Evolutionary conservation across 2,797 vertebrate species (phyloP), one percentile per base, ranked within the genome.

Genomic region (Pteronotus mesoamericanus): DNA sequence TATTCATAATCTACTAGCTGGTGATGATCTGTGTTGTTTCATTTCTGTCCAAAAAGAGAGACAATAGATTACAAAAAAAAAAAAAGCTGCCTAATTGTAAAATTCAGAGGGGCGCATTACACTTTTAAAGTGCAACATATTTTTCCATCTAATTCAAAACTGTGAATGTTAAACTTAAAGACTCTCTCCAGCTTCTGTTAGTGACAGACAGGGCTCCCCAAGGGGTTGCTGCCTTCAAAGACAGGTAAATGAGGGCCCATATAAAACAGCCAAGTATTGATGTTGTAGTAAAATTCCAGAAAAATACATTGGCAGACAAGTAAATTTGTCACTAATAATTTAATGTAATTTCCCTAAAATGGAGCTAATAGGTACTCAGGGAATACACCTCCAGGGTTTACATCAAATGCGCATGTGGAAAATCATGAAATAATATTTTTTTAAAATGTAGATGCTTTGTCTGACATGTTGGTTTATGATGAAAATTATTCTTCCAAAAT

Each of bases 291-390:
- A 98, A 98, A 98, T 98, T 98, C 98, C 98, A 98, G 98, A 98
- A 98, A 98, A 98, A 98, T 98, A 99, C 98, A 99, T 98, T 98
- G 98, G 98, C 98, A 99, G 98, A 98, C 98, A 98, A 98, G 98
- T 99, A 98, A 99, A 99, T 99, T 99, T 99, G 98, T 98, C 98
- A 98, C 98, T 98, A 98, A 98, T 99, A 98, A 99, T 99, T 98
- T 99, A 98, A 99, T 98, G 98, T 98, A 98, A 99, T 99, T 99
- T 99, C 98, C 98, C 98, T 98, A 98, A 99, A 99, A 99, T 98
- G 98, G 98, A 98, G 98, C 98, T 99, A 99, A 99, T 98, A 98
- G 98, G 98, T 98, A 98, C 98, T 98, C 97, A 42, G 98, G 98
- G 98, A 99, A 98, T 98, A 98, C 98, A 98, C 98, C 98, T 98